These are phyloP conservation scores for Torymus texanus DNA, from an alignment of 2,888 invertebrate genomes.

Conservation along the genomic window DNA sequence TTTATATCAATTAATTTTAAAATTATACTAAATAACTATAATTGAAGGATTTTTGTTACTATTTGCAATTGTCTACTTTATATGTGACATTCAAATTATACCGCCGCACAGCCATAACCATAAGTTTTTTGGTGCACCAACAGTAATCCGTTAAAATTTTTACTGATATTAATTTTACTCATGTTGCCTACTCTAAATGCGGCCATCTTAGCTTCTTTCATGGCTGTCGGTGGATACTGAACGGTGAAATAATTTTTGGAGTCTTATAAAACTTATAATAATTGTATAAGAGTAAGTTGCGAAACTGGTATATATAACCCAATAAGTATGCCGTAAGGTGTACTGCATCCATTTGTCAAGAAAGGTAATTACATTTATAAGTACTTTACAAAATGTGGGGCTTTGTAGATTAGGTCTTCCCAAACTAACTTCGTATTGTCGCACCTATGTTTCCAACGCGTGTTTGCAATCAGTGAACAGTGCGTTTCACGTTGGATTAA, in stretches of 20 bases:
- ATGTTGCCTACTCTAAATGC: constrained; percentile 8
- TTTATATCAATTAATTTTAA: neutral
- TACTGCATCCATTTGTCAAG: neutral
- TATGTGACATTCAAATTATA: neutral
- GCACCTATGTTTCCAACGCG: too few relatives aligned
- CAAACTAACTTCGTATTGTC: too few relatives aligned
- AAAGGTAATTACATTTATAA: constrained; percentile 21
- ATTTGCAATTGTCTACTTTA: neutral
- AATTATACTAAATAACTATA: neutral
- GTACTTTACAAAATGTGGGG: neutral
- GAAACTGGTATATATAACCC: neutral
- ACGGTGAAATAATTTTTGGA: constrained; percentile 17
- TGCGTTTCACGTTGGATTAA: too few relatives aligned
- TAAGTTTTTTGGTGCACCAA: too few relatives aligned
- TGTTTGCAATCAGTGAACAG: too few relatives aligned
- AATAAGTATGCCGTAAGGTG: constrained; percentile 30
- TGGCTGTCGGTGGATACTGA: constrained; percentile 1
- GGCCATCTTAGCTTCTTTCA: constrained; percentile 44
- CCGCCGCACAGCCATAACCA: too few relatives aligned
- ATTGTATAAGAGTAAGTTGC: neutral
- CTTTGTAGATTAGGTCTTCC: too few relatives aligned
- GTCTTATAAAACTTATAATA: neutral
- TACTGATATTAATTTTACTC: neutral
- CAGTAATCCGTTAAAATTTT: too few relatives aligned
- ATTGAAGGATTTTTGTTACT: neutral